These are phyloP conservation scores for Penaeus chinensis DNA, from an alignment of 1,140 invertebrate species.

Conservation along the genomic window DNA sequence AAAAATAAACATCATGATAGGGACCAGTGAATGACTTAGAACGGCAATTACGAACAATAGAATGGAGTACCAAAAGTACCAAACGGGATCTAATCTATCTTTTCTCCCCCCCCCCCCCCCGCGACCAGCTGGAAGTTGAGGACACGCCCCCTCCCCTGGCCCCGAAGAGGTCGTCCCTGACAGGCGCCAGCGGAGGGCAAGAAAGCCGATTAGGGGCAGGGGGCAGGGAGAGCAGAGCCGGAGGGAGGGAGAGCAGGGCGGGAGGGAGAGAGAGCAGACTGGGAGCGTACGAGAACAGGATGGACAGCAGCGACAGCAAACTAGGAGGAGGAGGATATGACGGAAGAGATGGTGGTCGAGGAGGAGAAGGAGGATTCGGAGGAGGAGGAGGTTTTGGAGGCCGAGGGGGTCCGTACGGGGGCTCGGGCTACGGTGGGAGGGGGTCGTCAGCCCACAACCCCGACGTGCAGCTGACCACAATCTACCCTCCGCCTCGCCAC, in stretches of 20 bases:
- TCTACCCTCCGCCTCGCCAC: slow-evolving; percentile 50
- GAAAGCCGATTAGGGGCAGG: not conserved
- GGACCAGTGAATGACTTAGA: not conserved
- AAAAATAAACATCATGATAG: not conserved
- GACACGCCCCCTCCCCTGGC: slow-evolving; percentile 49
- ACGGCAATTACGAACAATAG: not conserved
- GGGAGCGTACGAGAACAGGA: slow-evolving; percentile 19
- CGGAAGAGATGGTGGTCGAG: not conserved
- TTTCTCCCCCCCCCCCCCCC: not conserved
- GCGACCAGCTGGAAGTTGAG: slow-evolving; percentile 36
- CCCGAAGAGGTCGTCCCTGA: slow-evolving; percentile 49
- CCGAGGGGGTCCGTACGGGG: not conserved
- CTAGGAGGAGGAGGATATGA: not conserved
- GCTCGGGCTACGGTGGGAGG: not conserved
- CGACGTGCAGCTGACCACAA: slow-evolving; percentile 57
- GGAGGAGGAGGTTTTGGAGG: not conserved
- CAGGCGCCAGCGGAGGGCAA: not conserved
- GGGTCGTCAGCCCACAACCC: not conserved
- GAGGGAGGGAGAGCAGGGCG: slow-evolving; percentile 13
- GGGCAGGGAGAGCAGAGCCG: not conserved
- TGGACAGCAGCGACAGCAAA: not conserved
- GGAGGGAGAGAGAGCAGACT: slow-evolving; percentile 21
- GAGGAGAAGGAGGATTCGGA: not conserved
- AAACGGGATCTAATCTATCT: not conserved
- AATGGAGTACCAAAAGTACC: not conserved